A percentile compares a stretch with the other conserved stretches of the same genome.
phyloP scores from a whole-genome alignment of 2,888 invertebrate genomes.

The Drosophila hawaiiensis region DNA sequence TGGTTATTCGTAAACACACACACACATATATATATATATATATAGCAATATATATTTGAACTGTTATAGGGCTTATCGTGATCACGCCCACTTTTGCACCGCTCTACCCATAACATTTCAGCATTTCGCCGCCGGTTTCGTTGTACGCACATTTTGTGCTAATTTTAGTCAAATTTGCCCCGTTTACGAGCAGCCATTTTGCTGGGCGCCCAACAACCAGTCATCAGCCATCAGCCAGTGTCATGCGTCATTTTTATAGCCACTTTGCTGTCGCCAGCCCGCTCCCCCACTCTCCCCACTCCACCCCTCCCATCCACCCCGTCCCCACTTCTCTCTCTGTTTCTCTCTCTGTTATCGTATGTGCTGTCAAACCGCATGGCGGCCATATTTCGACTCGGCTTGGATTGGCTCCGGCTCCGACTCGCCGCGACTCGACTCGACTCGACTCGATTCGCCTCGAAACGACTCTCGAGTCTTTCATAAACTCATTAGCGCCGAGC shows the following conservation, averaged over 20 bases:
- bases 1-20: conserved; percentile 13
- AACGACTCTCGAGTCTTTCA: conserved; percentile 38
- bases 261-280: conserved; percentile 31
- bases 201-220: conserved; percentile 33
- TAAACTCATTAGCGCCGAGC: conserved; percentile 62
- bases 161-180: conserved; percentile 60
- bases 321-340: neutral
- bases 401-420: conserved; percentile 1
- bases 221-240: conserved; percentile 34
- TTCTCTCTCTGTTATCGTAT: conserved; percentile 44
- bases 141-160: conserved; percentile 29
- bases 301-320: neutral
- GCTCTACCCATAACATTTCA: neutral
- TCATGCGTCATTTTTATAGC: conserved; percentile 67
- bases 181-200: conserved; percentile 52
- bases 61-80: conserved; percentile 18
- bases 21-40: neutral
- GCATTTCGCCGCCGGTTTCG: neutral
- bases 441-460: neutral
- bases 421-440: neutral
- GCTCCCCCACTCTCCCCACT: neutral
- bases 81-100: conserved; percentile 35
- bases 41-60: neutral
- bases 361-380: conserved; percentile 30
- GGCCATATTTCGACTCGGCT: conserved; percentile 36